Percentiles rank a stretch among this genome's conserved stretches.
These are phyloP conservation scores for Automeris io DNA, from an alignment of 2,888 invertebrate genomes.

Conservation along the genomic window DNA sequence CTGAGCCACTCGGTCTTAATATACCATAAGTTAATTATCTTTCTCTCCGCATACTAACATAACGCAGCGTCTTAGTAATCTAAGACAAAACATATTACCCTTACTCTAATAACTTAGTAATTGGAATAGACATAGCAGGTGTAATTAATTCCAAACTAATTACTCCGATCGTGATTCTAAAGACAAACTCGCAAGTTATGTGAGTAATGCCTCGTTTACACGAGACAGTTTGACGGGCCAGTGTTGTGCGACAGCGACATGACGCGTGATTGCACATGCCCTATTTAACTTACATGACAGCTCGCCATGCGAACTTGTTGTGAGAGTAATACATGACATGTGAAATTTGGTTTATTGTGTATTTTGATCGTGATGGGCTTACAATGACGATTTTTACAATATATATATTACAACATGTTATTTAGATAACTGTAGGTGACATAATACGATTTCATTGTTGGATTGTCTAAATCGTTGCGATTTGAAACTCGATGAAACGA, in stretches of 20 bases:
- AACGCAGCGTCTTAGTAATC: neutral
- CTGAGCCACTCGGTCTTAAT: slow-evolving; percentile 1
- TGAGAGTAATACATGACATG: neutral
- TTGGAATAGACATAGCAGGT: slow-evolving; percentile 39
- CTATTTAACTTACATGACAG: neutral
- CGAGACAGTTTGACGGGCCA: slow-evolving; percentile 8
- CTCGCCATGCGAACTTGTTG: neutral
- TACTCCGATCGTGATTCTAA: slow-evolving; percentile 46
- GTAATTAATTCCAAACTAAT: slow-evolving; percentile 66
- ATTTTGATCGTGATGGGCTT: no score
- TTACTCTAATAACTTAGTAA: slow-evolving; percentile 17
- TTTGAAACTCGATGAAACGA: no score
- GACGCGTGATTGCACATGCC: neutral
- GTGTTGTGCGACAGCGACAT: slow-evolving; percentile 10
- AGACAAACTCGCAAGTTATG: slow-evolving; percentile 28
- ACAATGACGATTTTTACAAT: no score
- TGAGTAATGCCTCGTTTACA: slow-evolving; percentile 12
- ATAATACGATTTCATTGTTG: no score
- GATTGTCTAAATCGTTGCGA: no score
- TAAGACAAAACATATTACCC: slow-evolving; percentile 3
- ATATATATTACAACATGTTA: no score
- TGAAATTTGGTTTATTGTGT: neutral
- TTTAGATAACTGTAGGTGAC: no score
- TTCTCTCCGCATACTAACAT: neutral
- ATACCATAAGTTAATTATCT: neutral